A percentile compares a stretch with the other conserved stretches of the same genome.
Conservation (phyloP, 2,888 invertebrate genomes). For the Byasa hedistus region DNA sequence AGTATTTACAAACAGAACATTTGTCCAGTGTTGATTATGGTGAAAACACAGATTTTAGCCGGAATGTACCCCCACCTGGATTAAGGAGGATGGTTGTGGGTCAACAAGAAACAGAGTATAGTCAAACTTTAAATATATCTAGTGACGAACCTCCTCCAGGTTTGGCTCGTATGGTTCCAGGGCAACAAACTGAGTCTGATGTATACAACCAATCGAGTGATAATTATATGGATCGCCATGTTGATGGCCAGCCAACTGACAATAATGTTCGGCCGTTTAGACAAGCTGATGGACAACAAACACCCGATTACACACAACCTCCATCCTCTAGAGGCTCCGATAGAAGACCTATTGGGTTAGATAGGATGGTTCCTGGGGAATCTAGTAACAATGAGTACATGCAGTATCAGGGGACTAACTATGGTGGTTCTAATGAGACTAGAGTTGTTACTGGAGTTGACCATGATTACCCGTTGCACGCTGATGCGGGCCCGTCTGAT, state of each 20-base stretch:
- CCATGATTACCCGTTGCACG: slow-evolving; percentile 54
- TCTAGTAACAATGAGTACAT: slow-evolving; percentile 74
- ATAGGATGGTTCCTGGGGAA: slow-evolving; percentile 83
- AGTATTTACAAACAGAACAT: slow-evolving; percentile 88
- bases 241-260: slow-evolving; percentile 68
- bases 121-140: slow-evolving; percentile 54
- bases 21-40: slow-evolving; percentile 80
- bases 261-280: slow-evolving; percentile 58
- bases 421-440: slow-evolving; percentile 65
- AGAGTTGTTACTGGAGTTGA: slow-evolving; percentile 81
- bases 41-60: slow-evolving; percentile 70
- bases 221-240: slow-evolving; percentile 67
- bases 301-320: slow-evolving; percentile 57
- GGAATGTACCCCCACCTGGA: slow-evolving; percentile 82
- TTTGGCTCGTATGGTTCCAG: slow-evolving; percentile 76
- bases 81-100: slow-evolving; percentile 84
- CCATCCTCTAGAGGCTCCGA: slow-evolving; percentile 49
- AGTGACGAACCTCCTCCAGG: slow-evolving; percentile 77
- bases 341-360: slow-evolving; percentile 76
- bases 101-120: slow-evolving; percentile 80
- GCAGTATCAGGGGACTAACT: slow-evolving; percentile 58
- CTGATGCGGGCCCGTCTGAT: slow-evolving; percentile 57
- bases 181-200: slow-evolving; percentile 69
- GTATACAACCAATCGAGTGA: slow-evolving; percentile 60
- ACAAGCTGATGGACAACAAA: slow-evolving; percentile 70